Conservation (phyloP, 2,888 invertebrate genomes). For the Ditylenchus weischeri region DNA sequence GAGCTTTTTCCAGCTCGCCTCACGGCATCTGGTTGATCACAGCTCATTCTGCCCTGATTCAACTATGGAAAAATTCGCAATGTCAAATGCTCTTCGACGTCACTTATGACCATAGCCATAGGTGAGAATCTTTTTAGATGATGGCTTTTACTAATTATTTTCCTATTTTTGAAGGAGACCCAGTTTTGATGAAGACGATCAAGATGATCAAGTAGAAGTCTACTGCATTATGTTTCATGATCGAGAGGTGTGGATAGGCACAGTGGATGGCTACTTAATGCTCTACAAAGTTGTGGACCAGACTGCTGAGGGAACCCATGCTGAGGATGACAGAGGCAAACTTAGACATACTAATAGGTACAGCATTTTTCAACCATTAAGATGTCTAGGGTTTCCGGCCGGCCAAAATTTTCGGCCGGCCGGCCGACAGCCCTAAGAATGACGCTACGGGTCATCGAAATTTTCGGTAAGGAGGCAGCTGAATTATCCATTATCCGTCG, state of each 20-base stretch:
- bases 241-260: slow-evolving; percentile 62
- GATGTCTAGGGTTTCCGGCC: too few relatives aligned
- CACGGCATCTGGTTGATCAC: slow-evolving; percentile 63
- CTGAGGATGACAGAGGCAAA: too few relatives aligned
- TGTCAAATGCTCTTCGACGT: slow-evolving; percentile 64
- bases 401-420: too few relatives aligned
- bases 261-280: slow-evolving; percentile 62
- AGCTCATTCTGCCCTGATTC: slow-evolving; percentile 63
- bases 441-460: too few relatives aligned
- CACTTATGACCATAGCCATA: slow-evolving; percentile 55
- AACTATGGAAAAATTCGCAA: slow-evolving; percentile 63
- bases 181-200: slow-evolving; percentile 39
- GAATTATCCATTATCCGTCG: too few relatives aligned
- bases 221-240: slow-evolving; percentile 60
- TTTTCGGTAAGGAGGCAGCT: too few relatives aligned
- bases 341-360: too few relatives aligned
- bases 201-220: slow-evolving; percentile 58
- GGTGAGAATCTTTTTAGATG: slow-evolving; percentile 28
- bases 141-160: neutral
- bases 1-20: slow-evolving; percentile 56
- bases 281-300: slow-evolving; percentile 41
- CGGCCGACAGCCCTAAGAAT: too few relatives aligned
- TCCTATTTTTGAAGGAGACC: slow-evolving; percentile 26
- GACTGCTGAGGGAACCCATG: too few relatives aligned
- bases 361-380: too few relatives aligned